These are phyloP conservation scores for Argyra leucocephala DNA, from an alignment of 2,888 invertebrate species.

Conservation along the genomic window DNA sequence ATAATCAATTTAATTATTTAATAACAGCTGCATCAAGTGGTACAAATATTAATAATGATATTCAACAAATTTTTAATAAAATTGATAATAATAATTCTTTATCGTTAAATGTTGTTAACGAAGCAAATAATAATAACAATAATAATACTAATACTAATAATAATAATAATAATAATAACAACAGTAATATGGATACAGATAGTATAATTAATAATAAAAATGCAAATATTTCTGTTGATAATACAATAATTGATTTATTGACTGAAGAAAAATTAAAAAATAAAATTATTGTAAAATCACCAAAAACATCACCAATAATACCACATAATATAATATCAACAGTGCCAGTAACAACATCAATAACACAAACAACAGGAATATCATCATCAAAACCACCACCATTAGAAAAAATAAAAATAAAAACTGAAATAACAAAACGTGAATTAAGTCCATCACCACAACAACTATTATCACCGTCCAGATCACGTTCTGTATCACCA, in stretches of 20 bases:
- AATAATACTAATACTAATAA: background rate
- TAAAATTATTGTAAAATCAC: background rate
- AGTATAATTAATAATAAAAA: background rate
- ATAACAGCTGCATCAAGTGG: slow-evolving; percentile 39
- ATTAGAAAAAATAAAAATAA: slow-evolving; percentile 13
- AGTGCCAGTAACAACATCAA: background rate
- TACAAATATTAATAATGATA: background rate
- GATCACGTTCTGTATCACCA: background rate
- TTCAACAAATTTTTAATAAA: background rate
- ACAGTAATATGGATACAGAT: background rate
- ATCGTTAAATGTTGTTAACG: background rate
- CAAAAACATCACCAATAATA: background rate
- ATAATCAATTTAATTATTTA: slow-evolving; percentile 49
- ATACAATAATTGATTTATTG: background rate
- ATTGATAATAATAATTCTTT: background rate
- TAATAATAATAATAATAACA: background rate
- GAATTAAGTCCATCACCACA: slow-evolving; percentile 8
- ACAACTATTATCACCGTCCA: slow-evolving; percentile 7
- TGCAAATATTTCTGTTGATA: background rate
- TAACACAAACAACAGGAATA: background rate
- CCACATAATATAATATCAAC: background rate
- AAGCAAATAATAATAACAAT: background rate
- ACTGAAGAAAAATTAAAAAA: background rate
- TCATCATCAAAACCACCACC: slow-evolving; percentile 7
- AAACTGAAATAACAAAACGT: slow-evolving; percentile 7